A percentile compares a stretch with the other conserved stretches of the same genome.
These are phyloP conservation scores for Microcebus jonahi DNA, from an alignment of 2,113 vertebrate species.

Conservation along the genomic window DNA sequence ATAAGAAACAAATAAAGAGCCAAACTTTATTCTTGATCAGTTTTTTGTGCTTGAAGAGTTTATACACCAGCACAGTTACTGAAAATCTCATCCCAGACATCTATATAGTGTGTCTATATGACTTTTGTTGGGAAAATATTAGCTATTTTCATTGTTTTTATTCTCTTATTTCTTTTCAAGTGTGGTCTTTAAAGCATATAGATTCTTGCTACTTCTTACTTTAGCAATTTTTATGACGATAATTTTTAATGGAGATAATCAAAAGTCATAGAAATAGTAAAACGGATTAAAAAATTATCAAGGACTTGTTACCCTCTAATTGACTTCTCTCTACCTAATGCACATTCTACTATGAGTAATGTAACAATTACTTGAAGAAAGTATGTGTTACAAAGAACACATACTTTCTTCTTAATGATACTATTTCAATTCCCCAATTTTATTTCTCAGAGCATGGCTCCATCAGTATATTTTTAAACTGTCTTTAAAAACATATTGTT, in stretches of 20 bases:
- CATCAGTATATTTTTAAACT: not conserved
- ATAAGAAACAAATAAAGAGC: not conserved
- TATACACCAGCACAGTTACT: not conserved
- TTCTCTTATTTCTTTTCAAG: not conserved
- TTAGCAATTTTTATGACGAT: not conserved
- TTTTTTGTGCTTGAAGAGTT: not conserved
- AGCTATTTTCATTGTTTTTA: not conserved
- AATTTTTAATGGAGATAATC: not conserved
- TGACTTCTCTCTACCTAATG: not conserved
- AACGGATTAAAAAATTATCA: not conserved
- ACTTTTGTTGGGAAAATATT: not conserved
- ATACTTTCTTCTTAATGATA: not conserved
- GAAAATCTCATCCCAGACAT: not conserved
- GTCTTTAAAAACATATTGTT: not conserved
- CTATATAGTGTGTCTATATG: not conserved
- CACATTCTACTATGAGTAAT: not conserved
- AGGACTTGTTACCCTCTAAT: not conserved
- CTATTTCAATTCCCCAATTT: not conserved
- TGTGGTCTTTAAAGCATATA: not conserved
- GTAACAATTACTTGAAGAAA: too few relatives aligned
- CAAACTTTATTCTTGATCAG: not conserved
- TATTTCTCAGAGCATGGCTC: not conserved
- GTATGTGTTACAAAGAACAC: too few relatives aligned
- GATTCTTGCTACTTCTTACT: not conserved
- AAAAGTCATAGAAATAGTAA: not conserved